These are phyloP conservation scores for Aporophyla lueneburgensis DNA, from an alignment of 2,888 invertebrate genomes.

Conservation along the genomic window DNA sequence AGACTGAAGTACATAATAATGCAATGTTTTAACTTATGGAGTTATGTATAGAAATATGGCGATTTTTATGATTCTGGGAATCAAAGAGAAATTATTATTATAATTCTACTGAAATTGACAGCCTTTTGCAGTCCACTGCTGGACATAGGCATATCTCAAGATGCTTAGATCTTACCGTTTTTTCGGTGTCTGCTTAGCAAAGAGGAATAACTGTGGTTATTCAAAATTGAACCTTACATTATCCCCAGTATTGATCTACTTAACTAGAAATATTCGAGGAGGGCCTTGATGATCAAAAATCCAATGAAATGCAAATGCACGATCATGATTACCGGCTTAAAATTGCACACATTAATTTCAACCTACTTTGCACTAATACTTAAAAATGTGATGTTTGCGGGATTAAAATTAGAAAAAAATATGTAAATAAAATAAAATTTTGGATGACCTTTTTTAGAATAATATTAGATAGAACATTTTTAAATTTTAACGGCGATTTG, in stretches of 20 bases:
- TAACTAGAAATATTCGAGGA: slow-evolving; percentile 26
- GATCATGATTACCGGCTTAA: not conserved
- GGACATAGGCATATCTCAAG: not conserved
- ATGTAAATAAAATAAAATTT: slow-evolving; percentile 41
- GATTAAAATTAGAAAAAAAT: slow-evolving; percentile 9
- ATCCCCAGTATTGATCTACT: slow-evolving; percentile 45
- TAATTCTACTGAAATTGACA: slow-evolving; percentile 16
- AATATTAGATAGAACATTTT: slow-evolving; percentile 44
- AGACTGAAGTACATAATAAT: slow-evolving; percentile 56
- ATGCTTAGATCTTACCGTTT: slow-evolving; percentile 9
- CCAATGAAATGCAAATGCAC: slow-evolving; percentile 9
- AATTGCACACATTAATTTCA: slow-evolving; percentile 9
- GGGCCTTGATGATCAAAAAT: not conserved
- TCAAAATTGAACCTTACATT: not conserved
- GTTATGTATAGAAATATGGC: slow-evolving; percentile 24
- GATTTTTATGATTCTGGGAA: slow-evolving; percentile 38
- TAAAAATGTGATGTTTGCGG: slow-evolving; percentile 3
- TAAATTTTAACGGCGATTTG: slow-evolving; percentile 27
- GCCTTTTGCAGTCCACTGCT: not conserved
- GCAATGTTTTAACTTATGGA: slow-evolving; percentile 35
- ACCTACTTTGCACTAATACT: slow-evolving; percentile 6
- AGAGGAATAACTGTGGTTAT: not conserved
- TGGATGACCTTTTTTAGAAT: slow-evolving; percentile 49
- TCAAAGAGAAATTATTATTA: slow-evolving; percentile 15
- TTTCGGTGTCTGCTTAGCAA: not conserved